Percentiles rank a stretch among this genome's conserved stretches.
phyloP scores from a whole-genome alignment of 2,113 vertebrate genomes.

The Albula goreensis region DNA sequence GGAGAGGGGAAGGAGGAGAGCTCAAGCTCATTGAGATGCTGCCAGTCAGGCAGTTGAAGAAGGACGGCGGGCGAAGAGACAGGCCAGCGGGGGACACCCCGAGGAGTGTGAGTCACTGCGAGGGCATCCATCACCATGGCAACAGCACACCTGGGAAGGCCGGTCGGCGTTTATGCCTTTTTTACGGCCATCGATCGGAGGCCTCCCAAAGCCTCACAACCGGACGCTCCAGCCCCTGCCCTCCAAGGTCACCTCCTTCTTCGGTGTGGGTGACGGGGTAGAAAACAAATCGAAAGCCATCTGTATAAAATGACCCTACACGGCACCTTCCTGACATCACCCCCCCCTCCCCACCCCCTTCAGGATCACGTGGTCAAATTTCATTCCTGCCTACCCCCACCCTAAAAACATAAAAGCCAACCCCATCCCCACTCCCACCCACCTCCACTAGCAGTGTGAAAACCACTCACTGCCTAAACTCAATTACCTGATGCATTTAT shows the following conservation, averaged over 20 bases:
- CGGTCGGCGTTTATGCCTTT: conserved; percentile 18
- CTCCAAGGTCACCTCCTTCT: background rate
- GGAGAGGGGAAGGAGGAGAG: no score
- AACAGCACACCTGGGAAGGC: conserved; percentile 23
- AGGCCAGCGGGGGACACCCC: background rate
- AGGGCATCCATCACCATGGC: background rate
- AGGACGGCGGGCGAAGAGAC: background rate
- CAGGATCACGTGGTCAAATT: background rate
- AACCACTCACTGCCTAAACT: conserved; percentile 67
- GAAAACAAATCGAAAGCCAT: background rate
- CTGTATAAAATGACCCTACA: conserved; percentile 46
- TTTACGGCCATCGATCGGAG: conserved; percentile 12
- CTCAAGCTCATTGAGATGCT: background rate
- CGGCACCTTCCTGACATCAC: background rate
- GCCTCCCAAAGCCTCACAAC: background rate
- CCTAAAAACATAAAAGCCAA: conserved; percentile 35
- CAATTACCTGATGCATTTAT: conserved; percentile 72
- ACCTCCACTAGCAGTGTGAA: conserved; percentile 53
- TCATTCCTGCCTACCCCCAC: conserved; percentile 41
- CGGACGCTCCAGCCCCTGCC: background rate
- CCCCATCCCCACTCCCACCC: conserved; percentile 41
- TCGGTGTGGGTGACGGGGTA: background rate
- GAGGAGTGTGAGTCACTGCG: background rate
- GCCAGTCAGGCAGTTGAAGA: background rate
- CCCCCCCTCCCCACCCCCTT: conserved; percentile 25